phyloP scores from a whole-genome alignment of 2,113 vertebrate species.

The Xenopus laevis region DNA sequence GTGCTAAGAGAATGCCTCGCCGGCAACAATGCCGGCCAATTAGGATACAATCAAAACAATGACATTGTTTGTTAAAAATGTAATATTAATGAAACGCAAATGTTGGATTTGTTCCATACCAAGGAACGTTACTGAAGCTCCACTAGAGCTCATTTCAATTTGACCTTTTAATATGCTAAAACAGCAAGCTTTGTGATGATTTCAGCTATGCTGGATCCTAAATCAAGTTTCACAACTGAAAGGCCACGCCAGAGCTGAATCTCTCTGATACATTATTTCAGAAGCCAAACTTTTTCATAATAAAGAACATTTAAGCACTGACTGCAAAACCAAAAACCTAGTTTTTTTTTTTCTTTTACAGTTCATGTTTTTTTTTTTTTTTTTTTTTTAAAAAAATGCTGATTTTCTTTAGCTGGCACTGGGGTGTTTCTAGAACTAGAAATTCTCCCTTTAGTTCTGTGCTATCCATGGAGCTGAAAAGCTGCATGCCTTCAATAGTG shows the following conservation, averaged over 20 bases:
- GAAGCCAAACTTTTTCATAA: constrained; percentile 34
- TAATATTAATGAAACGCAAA: constrained; percentile 10
- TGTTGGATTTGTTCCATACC: constrained; percentile 44
- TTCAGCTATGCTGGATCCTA: constrained; percentile 51
- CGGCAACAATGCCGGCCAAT: neutral
- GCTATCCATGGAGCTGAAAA: too few species aligned
- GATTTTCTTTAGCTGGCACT: too few species aligned
- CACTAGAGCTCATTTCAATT: constrained; percentile 53
- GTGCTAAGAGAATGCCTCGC: neutral
- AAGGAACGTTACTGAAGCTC: constrained; percentile 51
- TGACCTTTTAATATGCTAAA: constrained; percentile 59
- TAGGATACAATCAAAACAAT: constrained; percentile 7
- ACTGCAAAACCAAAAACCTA: too few species aligned
- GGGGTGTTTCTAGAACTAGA: too few species aligned
- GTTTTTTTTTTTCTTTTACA: too few species aligned
- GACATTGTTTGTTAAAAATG: constrained; percentile 15
- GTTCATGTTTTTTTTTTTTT: too few species aligned
- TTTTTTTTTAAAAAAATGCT: too few species aligned
- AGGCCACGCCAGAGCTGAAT: constrained; percentile 48
- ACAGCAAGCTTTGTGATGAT: constrained; percentile 49
- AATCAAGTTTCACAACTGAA: constrained; percentile 59
- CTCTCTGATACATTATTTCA: constrained; percentile 49
- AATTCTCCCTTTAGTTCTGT: too few species aligned
- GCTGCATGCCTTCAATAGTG: too few species aligned
- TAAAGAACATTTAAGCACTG: neutral